Evolutionary conservation across 1,140 invertebrate species (phyloP), one percentile per base, ranked within the genome.

Genomic region (Calliopsis andreniformis): DNA sequence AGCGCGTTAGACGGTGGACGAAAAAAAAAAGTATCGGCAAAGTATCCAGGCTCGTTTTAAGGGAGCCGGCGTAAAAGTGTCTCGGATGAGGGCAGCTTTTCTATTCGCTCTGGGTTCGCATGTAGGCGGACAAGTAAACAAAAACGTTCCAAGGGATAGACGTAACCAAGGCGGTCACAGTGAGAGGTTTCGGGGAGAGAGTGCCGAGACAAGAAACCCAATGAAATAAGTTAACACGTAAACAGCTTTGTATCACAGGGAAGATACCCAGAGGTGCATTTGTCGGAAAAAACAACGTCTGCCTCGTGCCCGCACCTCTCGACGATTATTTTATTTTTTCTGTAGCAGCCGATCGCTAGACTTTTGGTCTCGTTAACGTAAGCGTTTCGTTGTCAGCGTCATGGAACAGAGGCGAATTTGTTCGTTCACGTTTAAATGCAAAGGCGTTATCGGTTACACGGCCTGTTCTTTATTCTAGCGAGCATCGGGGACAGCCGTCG

Each of bases 191-290:
- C 59, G 75, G 80, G 83, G 77, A 78, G 76, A 80, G 69, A 78
- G 80, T 79, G 64, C 66, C 83, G 77, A 83, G 80, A 80, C 70
- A 83, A 83, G 58, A 83, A 86, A 78, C 56, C 59, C 69, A 80
- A 79, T 82, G 64, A 76, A 43, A 10, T 45, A 71, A 77, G 20
- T 73, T 69, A n/a, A 69, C 28, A 73, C 56, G 61, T 62, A 85
- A 75, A 66, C 10, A 84, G 10, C 79, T n/a, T 82, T 71, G 42
- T 82, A 76, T 79, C 32, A 73, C n/a, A 76, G 61, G 62, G 63
- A 63, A 78, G 84, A 82, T 92, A 92, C 90, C 91, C 91, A 93
- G 90, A 92, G 92, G 92, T 92, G 86, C 87, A 89, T 89, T 88
- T 86, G 83, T 84, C 87, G 80, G 90, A 92, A 92, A 90, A 88